Evolutionary conservation across 2,113 vertebrate genomes (phyloP).

Genomic region (Indri indri): DNA sequence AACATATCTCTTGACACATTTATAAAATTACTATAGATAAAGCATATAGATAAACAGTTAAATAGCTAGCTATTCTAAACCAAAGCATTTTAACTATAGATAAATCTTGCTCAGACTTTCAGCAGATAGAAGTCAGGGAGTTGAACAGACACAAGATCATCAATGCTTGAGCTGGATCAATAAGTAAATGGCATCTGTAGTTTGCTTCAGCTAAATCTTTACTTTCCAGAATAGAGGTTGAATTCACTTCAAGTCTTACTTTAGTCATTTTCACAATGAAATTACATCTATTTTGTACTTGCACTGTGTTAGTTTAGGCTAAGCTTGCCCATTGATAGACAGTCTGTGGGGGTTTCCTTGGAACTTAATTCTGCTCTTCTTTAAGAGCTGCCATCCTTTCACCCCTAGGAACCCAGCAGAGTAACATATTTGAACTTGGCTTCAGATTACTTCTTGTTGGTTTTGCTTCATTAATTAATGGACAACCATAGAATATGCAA

Average conservation of each 20-base stretch:
- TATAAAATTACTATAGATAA: neutral
- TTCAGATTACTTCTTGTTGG: neutral
- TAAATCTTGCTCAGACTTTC: slow-evolving; percentile 64
- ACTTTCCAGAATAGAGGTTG: slow-evolving; percentile 72
- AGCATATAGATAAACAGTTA: neutral
- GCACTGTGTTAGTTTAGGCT: neutral
- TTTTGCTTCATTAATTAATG: slow-evolving; percentile 13
- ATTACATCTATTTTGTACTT: neutral
- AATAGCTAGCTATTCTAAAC: neutral
- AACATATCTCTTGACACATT: neutral
- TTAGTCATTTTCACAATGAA: slow-evolving; percentile 28
- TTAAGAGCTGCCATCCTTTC: neutral
- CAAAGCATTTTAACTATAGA: slow-evolving; percentile 22
- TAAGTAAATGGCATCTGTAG: slow-evolving; percentile 76
- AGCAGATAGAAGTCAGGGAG: slow-evolving; percentile 65
- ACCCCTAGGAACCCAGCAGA: neutral
- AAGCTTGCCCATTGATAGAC: neutral
- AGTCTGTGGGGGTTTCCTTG: neutral
- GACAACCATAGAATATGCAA: neutral
- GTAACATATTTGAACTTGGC: neutral
- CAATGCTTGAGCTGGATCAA: slow-evolving; percentile 75
- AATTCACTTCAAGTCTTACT: neutral
- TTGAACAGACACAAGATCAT: slow-evolving; percentile 71
- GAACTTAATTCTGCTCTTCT: slow-evolving; percentile 21
- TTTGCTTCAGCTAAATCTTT: slow-evolving; percentile 75